Conservation (phyloP, 2,888 invertebrate species). For the Carterocephalus palaemon region DNA sequence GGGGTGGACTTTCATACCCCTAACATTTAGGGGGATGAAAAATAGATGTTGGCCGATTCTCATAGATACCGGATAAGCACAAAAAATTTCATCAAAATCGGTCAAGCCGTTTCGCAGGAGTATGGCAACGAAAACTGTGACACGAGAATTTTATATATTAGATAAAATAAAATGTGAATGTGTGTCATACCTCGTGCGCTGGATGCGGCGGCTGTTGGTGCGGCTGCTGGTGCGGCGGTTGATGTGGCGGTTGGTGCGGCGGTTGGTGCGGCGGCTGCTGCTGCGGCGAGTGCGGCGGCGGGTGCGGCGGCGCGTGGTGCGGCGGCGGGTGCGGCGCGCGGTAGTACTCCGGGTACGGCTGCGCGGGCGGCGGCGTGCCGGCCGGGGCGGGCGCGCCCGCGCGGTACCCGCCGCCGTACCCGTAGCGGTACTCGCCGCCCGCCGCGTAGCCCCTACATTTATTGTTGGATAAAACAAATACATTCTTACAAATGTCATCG, state of each 20-base stretch:
- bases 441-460: conserved; percentile 53
- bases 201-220: conserved; percentile 49
- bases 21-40: too few species aligned
- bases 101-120: too few species aligned
- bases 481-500: too few species aligned
- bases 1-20: too few species aligned
- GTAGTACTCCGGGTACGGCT: conserved; percentile 66
- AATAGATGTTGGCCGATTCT: too few species aligned
- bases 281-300: conserved; percentile 37
- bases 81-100: too few species aligned
- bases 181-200: conserved; percentile 49
- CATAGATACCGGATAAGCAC: too few species aligned
- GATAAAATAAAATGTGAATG: too few species aligned
- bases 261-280: conserved; percentile 28
- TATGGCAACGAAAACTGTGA: too few species aligned
- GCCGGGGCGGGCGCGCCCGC: conserved; percentile 54
- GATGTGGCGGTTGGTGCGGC: conserved; percentile 1
- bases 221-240: conserved; percentile 28
- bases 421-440: conserved; percentile 59
- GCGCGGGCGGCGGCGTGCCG: conserved; percentile 57
- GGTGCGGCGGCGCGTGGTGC: conserved; percentile 40
- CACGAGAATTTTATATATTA: too few species aligned
- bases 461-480: neutral
- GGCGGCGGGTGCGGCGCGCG: conserved; percentile 61
- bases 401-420: conserved; percentile 65